Percentiles rank a stretch among this genome's conserved stretches.
These are phyloP conservation scores for Yponomeuta malinellus DNA, from an alignment of 2,888 invertebrate species.

Conservation along the genomic window DNA sequence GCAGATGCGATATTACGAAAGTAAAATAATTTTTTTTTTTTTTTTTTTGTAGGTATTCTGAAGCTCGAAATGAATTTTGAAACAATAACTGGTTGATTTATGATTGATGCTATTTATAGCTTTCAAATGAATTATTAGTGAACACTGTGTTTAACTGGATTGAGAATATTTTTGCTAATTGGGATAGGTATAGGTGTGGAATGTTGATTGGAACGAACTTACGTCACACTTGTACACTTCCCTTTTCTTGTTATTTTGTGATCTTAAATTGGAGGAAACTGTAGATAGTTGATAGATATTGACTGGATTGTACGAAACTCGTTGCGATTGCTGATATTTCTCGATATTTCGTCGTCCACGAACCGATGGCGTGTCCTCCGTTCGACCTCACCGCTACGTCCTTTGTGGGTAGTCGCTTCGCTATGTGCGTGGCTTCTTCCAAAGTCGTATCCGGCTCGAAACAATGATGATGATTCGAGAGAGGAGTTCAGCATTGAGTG, in stretches of 20 bases:
- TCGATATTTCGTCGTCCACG: slow-evolving; percentile 4
- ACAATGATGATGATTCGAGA: not conserved
- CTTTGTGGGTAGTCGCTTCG: not conserved
- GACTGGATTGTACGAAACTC: not conserved
- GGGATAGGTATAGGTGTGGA: not conserved
- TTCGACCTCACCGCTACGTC: slow-evolving; percentile 7
- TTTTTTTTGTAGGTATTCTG: no score
- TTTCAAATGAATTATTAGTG: not conserved
- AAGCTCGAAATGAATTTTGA: no score
- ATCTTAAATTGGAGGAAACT: not conserved
- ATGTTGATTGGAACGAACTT: slow-evolving; percentile 3
- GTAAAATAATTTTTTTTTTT: no score
- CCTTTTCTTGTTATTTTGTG: not conserved
- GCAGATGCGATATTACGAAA: no score
- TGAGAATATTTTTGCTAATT: not conserved
- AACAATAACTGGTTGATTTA: no score
- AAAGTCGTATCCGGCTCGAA: slow-evolving; percentile 8
- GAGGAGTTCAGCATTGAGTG: not conserved
- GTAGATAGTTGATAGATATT: not conserved
- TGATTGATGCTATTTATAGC: no score
- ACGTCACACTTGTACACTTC: slow-evolving; percentile 6
- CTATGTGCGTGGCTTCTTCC: not conserved
- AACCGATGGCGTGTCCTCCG: not conserved
- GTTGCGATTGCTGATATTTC: not conserved
- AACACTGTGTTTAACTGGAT: not conserved